Conservation (phyloP, 2,113 vertebrate genomes). For the Myrmecobius fasciatus region DNA sequence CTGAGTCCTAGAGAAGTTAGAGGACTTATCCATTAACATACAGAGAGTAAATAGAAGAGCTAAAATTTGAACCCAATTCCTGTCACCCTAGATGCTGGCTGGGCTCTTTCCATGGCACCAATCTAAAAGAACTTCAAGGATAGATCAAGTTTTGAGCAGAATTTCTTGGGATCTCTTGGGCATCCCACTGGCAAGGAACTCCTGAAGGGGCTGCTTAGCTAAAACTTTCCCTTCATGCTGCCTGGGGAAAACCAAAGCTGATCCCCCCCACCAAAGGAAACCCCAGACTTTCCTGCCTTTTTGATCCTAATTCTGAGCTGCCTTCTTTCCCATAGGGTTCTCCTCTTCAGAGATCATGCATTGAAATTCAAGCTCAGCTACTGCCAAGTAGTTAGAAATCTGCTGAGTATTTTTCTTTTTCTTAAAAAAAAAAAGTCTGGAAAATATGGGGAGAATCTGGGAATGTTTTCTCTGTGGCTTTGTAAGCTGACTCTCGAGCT, state of each 20-base stretch:
- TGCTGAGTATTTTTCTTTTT: conserved; percentile 20
- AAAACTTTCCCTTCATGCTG: not conserved
- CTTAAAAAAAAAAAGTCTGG: not conserved
- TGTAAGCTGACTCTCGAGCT: not conserved
- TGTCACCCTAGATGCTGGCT: not conserved
- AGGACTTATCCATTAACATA: not conserved
- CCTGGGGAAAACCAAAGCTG: not conserved
- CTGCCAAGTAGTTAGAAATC: conserved; percentile 35
- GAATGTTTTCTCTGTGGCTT: not conserved
- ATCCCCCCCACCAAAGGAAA: conserved; percentile 12
- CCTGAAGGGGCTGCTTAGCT: not conserved
- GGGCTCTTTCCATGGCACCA: not conserved
- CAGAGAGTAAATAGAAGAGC: not conserved
- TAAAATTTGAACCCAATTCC: not conserved
- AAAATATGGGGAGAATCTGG: not conserved
- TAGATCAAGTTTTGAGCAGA: not conserved
- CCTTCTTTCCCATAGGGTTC: conserved; percentile 8
- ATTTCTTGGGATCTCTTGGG: not conserved
- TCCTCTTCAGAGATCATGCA: conserved; percentile 55
- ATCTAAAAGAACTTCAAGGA: not conserved
- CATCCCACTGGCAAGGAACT: not conserved
- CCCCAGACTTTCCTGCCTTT: conserved; percentile 20
- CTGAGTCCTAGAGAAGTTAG: not conserved
- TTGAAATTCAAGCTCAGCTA: conserved; percentile 74
- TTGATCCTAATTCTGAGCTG: not conserved